Evolutionary conservation across 2,113 vertebrate species (phyloP).

Genomic region (Grallaria varia): DNA sequence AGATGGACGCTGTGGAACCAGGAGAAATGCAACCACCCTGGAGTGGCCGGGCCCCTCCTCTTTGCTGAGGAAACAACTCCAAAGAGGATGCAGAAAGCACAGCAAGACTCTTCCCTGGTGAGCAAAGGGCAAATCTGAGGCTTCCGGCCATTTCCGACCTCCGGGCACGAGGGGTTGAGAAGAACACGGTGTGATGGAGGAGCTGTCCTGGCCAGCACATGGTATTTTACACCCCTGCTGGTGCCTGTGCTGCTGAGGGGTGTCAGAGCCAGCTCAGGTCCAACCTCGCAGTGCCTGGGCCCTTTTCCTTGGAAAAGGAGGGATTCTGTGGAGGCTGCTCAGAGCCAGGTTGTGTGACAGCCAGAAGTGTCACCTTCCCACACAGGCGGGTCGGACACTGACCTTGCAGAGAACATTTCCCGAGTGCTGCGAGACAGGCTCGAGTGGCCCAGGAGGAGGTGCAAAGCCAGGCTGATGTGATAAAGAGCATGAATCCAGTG

Average conservation of each 20-base stretch:
- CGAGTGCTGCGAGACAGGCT: background rate
- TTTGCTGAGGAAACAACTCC: background rate
- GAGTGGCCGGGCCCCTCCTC: background rate
- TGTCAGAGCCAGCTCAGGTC: background rate
- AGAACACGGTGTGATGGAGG: background rate
- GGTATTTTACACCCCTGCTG: background rate
- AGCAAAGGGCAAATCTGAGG: background rate
- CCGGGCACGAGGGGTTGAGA: background rate
- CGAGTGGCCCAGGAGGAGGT: background rate
- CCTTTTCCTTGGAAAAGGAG: background rate
- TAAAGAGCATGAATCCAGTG: background rate
- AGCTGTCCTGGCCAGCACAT: background rate
- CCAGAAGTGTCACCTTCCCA: rapidly evolving
- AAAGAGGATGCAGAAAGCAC: background rate
- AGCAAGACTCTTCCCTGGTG: background rate
- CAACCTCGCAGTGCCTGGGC: background rate
- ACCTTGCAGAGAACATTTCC: background rate
- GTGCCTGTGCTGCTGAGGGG: background rate
- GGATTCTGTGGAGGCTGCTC: background rate
- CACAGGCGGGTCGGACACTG: background rate
- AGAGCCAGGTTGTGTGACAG: background rate
- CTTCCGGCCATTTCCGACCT: background rate
- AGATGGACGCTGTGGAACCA: background rate
- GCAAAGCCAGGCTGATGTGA: background rate
- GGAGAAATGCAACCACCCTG: background rate